Evolutionary conservation across 1,140 invertebrate genomes (phyloP), one percentile per base, ranked within the genome.

Genomic region (Anagrus nilaparvatae): DNA sequence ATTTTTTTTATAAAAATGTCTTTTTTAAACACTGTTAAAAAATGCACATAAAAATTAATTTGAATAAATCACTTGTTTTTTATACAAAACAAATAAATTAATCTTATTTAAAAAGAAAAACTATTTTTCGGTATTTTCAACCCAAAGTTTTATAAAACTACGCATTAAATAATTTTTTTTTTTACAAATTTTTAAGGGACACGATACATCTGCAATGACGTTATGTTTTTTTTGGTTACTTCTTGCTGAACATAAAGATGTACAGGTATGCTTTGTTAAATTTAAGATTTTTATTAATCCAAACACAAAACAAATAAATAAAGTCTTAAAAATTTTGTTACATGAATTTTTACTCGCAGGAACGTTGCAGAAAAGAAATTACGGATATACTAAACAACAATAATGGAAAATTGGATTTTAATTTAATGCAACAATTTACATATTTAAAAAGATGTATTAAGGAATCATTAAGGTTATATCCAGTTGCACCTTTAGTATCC

Each of bases 21-120:
- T n/a, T n/a, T n/a, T 84, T 56, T 57, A 84, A 29, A 81, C 84
- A 67, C 61, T 82, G 19, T 50, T 88, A 5, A 58, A 88, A 6
- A 63, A 71, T 47, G 69, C 70, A 16, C 69, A 69, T 25, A 52
- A 69, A 37, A 64, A 69, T 18, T 65, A 82, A 81, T 66, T 76
- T 77, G 10, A 71, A 12, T 19, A 6, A 17, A 38, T 9, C 8
- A 9, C 8, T 32, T 16, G 2, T 32, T 32, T 32, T 17, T 13
- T n/a, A n/a, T n/a, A n/a, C n/a, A n/a, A n/a, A n/a, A n/a, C n/a
- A n/a, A n/a, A n/a, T n/a, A n/a, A n/a, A n/a, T n/a, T n/a, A n/a
- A n/a, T n/a, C n/a, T n/a, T n/a, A n/a, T n/a, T n/a, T n/a, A n/a
- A n/a, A n/a, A n/a, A n/a, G n/a, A n/a, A n/a, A n/a, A n/a, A n/a